A percentile compares a stretch with the other conserved stretches of the same genome.
Conservation (phyloP, 2,797 vertebrate species). For the Sebastes trivittatus region DNA sequence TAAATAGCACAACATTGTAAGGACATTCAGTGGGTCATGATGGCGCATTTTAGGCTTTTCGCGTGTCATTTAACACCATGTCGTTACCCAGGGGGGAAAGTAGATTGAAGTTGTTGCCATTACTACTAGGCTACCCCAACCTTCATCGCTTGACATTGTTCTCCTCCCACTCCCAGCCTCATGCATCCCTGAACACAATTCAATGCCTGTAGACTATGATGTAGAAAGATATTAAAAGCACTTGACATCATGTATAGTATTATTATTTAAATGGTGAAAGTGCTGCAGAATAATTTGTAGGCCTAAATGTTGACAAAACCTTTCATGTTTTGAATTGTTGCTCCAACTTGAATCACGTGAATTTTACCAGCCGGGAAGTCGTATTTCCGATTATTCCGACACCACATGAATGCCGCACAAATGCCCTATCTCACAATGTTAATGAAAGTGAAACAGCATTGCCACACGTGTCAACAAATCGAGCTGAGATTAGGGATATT, state of each 20-base stretch:
- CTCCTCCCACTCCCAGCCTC: not conserved
- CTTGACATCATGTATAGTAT: not conserved
- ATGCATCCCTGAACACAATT: not conserved
- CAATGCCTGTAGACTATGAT: not conserved
- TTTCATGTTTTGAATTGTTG: too few relatives aligned
- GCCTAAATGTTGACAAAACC: too few relatives aligned
- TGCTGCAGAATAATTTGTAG: not conserved
- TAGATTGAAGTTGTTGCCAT: not conserved
- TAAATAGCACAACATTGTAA: not conserved
- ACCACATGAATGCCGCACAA: too few relatives aligned
- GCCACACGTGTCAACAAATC: too few relatives aligned
- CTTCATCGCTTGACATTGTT: not conserved
- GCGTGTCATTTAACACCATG: not conserved
- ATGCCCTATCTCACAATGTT: too few relatives aligned
- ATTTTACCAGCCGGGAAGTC: too few relatives aligned
- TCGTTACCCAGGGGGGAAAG: not conserved
- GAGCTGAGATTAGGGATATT: too few relatives aligned
- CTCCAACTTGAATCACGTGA: too few relatives aligned
- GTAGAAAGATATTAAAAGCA: not conserved
- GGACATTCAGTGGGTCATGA: not conserved
- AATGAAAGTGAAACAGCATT: too few relatives aligned
- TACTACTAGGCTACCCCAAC: not conserved
- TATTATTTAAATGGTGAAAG: not conserved
- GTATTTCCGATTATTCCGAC: too few relatives aligned
- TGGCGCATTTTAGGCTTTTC: not conserved